These are phyloP conservation scores for Mareca strepera DNA, from an alignment of 2,797 vertebrate genomes.

Conservation along the genomic window DNA sequence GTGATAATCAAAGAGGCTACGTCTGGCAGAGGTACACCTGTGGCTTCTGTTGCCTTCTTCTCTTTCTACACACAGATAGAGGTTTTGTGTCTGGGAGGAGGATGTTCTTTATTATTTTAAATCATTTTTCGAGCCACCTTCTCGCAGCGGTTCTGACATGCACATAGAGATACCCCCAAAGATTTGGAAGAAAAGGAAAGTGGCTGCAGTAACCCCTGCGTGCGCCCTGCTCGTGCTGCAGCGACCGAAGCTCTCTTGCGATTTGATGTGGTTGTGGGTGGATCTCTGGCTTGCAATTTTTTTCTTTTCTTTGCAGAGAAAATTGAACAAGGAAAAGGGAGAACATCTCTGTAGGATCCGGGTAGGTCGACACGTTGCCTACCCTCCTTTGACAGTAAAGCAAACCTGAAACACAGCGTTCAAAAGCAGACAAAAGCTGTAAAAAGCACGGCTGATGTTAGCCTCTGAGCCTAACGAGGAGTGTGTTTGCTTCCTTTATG, in stretches of 20 bases:
- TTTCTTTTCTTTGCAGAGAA: conserved; percentile 66
- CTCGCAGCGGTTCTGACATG: background rate
- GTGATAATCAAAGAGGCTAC: background rate
- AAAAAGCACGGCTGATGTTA: background rate
- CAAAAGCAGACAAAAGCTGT: background rate
- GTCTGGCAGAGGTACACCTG: background rate
- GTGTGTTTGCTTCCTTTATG: background rate
- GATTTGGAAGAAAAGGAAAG: background rate
- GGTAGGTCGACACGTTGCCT: conserved; percentile 57
- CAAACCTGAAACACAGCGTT: background rate
- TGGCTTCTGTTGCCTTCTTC: background rate
- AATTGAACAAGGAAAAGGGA: conserved; percentile 67
- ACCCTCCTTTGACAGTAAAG: conserved; percentile 33
- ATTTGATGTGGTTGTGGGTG: conserved; percentile 51
- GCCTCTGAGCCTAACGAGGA: background rate
- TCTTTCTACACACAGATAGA: background rate
- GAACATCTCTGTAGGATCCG: conserved; percentile 63
- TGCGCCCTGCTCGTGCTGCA: background rate
- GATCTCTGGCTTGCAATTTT: conserved; percentile 54
- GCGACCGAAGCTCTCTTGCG: background rate
- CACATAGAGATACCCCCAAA: background rate
- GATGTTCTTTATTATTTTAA: background rate
- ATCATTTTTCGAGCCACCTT: background rate
- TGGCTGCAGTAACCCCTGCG: background rate
- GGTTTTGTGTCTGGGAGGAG: background rate